Percentiles rank a stretch among this genome's conserved stretches.
phyloP scores from a whole-genome alignment of 2,113 vertebrate genomes.

The Upupa epops region DNA sequence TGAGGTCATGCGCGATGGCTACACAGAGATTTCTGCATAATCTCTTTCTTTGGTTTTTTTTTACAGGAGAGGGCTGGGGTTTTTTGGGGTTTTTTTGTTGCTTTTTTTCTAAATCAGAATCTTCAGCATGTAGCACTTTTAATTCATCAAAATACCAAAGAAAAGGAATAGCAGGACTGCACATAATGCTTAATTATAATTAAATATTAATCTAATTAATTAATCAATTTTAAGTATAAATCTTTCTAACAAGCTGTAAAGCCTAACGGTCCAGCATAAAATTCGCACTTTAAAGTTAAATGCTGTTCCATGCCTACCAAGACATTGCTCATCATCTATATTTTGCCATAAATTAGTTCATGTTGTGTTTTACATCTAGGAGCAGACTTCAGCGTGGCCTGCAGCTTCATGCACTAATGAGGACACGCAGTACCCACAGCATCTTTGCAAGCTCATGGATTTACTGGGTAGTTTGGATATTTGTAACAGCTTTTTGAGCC shows the following conservation, averaged over 20 bases:
- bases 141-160: constrained; percentile 33
- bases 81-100: background rate
- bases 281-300: constrained; percentile 62
- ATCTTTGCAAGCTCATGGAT: background rate
- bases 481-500: background rate
- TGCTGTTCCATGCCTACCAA: constrained; percentile 14
- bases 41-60: background rate
- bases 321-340: constrained; percentile 21
- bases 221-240: constrained; percentile 72
- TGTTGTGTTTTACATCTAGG: background rate
- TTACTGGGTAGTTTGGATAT: background rate
- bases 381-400: background rate
- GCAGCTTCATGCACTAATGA: background rate
- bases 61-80: no score
- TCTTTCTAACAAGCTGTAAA: constrained; percentile 68
- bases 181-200: constrained; percentile 69
- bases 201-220: constrained; percentile 70
- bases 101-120: background rate
- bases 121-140: background rate
- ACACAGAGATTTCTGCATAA: background rate
- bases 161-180: constrained; percentile 12
- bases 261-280: constrained; percentile 45
- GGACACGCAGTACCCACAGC: background rate
- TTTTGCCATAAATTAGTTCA: constrained; percentile 18
- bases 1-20: background rate